Percentiles rank a stretch among this genome's conserved stretches.
Evolutionary conservation across 2,888 invertebrate species (phyloP).

Genomic region (Teinopalpus imperialis): DNA sequence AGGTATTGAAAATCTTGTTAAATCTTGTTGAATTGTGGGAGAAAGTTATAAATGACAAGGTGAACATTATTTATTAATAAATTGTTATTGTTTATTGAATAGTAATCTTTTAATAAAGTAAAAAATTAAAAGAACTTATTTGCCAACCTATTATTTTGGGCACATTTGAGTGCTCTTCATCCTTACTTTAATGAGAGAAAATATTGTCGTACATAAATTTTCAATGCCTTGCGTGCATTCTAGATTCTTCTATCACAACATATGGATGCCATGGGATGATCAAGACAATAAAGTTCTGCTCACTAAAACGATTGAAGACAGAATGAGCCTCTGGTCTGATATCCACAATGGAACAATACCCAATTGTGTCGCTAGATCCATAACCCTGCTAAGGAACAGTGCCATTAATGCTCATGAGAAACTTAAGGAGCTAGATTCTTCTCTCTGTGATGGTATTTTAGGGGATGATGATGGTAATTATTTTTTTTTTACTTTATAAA

Average conservation of each 20-base stretch:
- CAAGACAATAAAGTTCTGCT: slow-evolving; percentile 82
- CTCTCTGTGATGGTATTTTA: slow-evolving; percentile 62
- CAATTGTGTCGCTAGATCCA: slow-evolving; percentile 52
- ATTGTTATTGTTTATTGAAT: not conserved
- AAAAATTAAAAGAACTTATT: too few species aligned
- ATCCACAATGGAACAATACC: slow-evolving; percentile 67
- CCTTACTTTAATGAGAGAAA: too few species aligned
- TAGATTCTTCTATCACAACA: slow-evolving; percentile 84
- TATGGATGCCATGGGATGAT: slow-evolving; percentile 88
- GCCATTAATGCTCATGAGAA: slow-evolving; percentile 68
- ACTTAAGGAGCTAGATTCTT: slow-evolving; percentile 62
- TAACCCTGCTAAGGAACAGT: slow-evolving; percentile 58
- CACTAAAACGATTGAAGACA: slow-evolving; percentile 69
- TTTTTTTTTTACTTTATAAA: too few species aligned
- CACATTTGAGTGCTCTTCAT: too few species aligned
- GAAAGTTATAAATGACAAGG: too few species aligned
- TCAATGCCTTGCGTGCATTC: too few species aligned
- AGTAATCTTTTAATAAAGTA: too few species aligned
- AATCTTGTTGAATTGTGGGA: too few species aligned
- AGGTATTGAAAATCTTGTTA: too few species aligned
- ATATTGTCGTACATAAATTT: too few species aligned
- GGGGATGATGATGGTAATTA: slow-evolving; percentile 67
- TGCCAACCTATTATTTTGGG: too few species aligned
- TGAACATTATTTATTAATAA: not conserved
- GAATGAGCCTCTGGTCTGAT: slow-evolving; percentile 71